Conservation (phyloP, 2,113 vertebrate species). For the Raja brachyura region DNA sequence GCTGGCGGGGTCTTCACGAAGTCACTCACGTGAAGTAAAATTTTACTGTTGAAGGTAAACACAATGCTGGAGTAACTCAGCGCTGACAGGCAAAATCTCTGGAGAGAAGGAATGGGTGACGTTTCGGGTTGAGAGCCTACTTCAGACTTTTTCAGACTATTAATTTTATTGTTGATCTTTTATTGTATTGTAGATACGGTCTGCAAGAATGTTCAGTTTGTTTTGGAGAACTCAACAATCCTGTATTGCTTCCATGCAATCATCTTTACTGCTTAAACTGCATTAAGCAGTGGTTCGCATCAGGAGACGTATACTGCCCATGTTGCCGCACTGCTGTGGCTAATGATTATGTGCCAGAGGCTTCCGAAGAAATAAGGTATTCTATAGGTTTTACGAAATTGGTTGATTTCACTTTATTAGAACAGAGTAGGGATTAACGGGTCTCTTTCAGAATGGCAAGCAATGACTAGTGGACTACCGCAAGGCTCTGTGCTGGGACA, state of each 20-base stretch:
- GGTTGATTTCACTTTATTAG: background rate
- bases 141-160: too few relatives aligned
- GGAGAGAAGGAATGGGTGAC: too few relatives aligned
- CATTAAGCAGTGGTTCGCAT: constrained; percentile 57
- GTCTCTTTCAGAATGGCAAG: too few relatives aligned
- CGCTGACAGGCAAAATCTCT: too few relatives aligned
- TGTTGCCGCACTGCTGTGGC: constrained; percentile 53
- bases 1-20: too few relatives aligned
- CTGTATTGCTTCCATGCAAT: constrained; percentile 67
- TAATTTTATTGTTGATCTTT: background rate
- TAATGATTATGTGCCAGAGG: constrained; percentile 47
- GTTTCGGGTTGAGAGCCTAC: too few relatives aligned
- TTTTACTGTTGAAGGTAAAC: background rate
- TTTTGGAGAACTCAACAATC: constrained; percentile 63
- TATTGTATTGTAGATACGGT: constrained; percentile 55
- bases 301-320: constrained; percentile 70
- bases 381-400: background rate
- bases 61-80: too few relatives aligned
- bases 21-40: too few relatives aligned
- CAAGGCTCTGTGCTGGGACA: too few relatives aligned
- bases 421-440: background rate
- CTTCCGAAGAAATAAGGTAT: constrained; percentile 66
- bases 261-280: constrained; percentile 74
- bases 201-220: constrained; percentile 63
- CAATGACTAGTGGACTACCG: too few relatives aligned